Percentiles rank a stretch among this genome's conserved stretches.
These are phyloP conservation scores for Nesoenas mayeri DNA, from an alignment of 2,113 vertebrate genomes.

Conservation along the genomic window DNA sequence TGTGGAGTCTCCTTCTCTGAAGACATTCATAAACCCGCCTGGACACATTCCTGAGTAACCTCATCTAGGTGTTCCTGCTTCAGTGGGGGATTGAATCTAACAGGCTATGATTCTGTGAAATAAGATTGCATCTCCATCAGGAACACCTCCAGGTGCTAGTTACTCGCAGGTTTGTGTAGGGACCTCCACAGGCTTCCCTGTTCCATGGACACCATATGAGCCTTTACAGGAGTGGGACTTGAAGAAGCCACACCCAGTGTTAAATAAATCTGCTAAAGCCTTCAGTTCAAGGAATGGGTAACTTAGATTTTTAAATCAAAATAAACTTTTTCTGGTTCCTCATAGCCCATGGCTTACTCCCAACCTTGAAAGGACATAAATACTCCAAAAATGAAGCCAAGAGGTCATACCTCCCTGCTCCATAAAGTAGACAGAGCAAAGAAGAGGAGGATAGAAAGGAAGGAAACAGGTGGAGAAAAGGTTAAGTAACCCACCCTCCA, in stretches of 20 bases:
- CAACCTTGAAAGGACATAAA: not conserved
- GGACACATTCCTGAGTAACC: too few species aligned
- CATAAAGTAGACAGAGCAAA: not conserved
- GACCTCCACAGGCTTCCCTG: not conserved
- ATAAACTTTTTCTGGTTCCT: not conserved
- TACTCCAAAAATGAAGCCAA: not conserved
- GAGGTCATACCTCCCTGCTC: not conserved
- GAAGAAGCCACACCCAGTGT: not conserved
- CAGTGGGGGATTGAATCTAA: too few species aligned
- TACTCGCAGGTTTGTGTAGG: fast-evolving
- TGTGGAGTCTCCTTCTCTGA: too few species aligned
- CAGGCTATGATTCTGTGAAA: not conserved
- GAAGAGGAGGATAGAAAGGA: not conserved
- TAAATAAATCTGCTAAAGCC: not conserved
- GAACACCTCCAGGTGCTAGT: not conserved
- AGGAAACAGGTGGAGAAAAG: not conserved
- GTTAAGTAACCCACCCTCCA: not conserved
- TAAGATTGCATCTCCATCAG: not conserved
- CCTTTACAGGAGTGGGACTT: not conserved
- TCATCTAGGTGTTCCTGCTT: too few species aligned
- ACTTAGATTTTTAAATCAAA: not conserved
- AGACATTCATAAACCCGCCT: too few species aligned
- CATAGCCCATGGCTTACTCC: not conserved
- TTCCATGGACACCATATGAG: not conserved
- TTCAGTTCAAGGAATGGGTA: not conserved